phyloP scores from a whole-genome alignment of 2,888 invertebrate genomes.

The Timema cristinae region DNA sequence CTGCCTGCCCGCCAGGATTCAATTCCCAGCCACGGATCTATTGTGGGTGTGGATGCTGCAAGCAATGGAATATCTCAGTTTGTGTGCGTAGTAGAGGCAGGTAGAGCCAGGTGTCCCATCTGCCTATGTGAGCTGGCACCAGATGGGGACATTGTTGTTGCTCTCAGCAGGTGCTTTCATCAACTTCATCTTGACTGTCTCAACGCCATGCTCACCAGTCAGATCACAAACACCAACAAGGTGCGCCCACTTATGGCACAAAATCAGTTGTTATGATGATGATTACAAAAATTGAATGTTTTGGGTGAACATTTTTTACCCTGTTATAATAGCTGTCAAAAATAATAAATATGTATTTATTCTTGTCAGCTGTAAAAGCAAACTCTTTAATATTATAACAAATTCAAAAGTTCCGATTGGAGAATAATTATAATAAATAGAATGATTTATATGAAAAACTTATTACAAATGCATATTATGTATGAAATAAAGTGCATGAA shows the following conservation, averaged over 20 bases:
- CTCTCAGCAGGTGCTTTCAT: slow-evolving; percentile 71
- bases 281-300: no score
- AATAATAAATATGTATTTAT: no score
- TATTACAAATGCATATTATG: no score
- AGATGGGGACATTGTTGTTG: slow-evolving; percentile 53
- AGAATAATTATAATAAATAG: no score
- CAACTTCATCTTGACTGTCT: slow-evolving; percentile 77
- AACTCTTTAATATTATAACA: no score
- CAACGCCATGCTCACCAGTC: slow-evolving; percentile 66
- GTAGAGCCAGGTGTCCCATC: slow-evolving; percentile 59
- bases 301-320: no score
- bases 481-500: no score
- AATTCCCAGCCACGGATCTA: slow-evolving; percentile 18
- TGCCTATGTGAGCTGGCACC: slow-evolving; percentile 57
- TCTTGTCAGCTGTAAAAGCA: no score
- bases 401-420: no score
- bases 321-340: no score
- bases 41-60: slow-evolving; percentile 52
- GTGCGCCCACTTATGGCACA: neutral
- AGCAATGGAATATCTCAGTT: slow-evolving; percentile 64
- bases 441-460: no score
- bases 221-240: slow-evolving; percentile 43
- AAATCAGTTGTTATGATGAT: no score
- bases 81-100: slow-evolving; percentile 62
- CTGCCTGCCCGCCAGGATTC: neutral